Evolutionary conservation across 2,113 vertebrate species (phyloP).

Genomic region (Electrona antarctica): DNA sequence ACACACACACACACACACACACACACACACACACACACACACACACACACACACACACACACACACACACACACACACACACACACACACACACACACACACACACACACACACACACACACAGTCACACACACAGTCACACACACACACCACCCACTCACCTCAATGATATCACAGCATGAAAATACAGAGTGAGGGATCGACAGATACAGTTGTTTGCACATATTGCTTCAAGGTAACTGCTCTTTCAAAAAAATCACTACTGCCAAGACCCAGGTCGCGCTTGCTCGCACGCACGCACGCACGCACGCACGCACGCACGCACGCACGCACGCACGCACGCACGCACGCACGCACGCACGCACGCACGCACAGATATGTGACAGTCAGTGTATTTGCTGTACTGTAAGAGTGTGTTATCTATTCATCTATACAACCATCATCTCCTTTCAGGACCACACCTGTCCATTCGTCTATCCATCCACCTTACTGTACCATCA

Average conservation of each 20-base stretch:
- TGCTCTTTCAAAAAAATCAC: constrained; percentile 56
- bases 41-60: neutral
- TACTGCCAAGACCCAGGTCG: constrained; percentile 50
- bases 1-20: neutral
- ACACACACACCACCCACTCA: constrained; percentile 59
- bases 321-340: neutral
- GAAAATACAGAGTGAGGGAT: constrained; percentile 51
- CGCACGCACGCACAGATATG: constrained; percentile 41
- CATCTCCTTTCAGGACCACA: constrained; percentile 8
- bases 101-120: neutral
- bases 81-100: constrained; percentile 19
- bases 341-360: constrained; percentile 22
- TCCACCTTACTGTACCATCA: neutral
- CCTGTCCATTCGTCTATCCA: neutral
- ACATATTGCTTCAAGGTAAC: constrained; percentile 66
- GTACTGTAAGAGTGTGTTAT: constrained; percentile 26
- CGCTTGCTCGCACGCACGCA: constrained; percentile 25
- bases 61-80: constrained; percentile 49
- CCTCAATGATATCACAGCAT: constrained; percentile 61
- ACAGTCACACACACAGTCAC: constrained; percentile 6
- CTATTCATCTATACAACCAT: constrained; percentile 37
- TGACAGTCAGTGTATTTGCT: neutral
- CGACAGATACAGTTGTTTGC: constrained; percentile 14
- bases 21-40: constrained; percentile 49
- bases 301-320: constrained; percentile 21